Evolutionary conservation across 2,113 vertebrate species (phyloP).

Genomic region (Mus spicilegus): DNA sequence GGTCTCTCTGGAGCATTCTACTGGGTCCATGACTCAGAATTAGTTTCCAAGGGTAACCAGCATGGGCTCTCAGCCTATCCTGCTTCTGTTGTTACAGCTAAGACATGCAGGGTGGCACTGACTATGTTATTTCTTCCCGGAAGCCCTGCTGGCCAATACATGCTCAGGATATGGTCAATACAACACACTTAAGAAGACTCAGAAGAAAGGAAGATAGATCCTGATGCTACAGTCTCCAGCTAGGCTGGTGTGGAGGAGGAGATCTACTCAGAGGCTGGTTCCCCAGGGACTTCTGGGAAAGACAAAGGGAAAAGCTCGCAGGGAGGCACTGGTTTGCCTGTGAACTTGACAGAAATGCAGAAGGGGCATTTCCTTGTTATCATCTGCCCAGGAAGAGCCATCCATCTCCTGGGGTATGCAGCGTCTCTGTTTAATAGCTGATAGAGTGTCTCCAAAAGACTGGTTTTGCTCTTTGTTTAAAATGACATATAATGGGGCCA

Average conservation of each 20-base stretch:
- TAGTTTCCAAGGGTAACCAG: not conserved
- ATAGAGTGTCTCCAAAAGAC: constrained; percentile 95
- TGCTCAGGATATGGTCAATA: not conserved
- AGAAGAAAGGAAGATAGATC: not conserved
- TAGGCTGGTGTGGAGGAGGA: not conserved
- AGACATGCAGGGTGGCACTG: rapidly evolving
- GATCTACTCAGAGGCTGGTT: constrained; percentile 80
- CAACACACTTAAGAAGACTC: not conserved
- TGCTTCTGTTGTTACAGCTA: not conserved
- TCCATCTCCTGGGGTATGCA: constrained; percentile 93
- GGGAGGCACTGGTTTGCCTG: constrained; percentile 89
- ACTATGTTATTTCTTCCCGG: rapidly evolving
- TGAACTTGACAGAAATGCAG: constrained; percentile 85
- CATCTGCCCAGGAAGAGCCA: constrained; percentile 90
- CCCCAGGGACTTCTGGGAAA: constrained; percentile 88
- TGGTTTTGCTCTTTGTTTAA: constrained; percentile 95
- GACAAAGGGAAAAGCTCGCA: constrained; percentile 89
- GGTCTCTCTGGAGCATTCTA: too few relatives aligned
- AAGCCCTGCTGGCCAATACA: not conserved
- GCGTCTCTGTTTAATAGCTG: constrained; percentile 98
- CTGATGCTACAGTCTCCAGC: not conserved
- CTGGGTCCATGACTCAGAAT: not conserved
- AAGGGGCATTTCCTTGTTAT: constrained; percentile 88
- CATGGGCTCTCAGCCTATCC: not conserved
- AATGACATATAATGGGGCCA: constrained; percentile 97